A percentile compares a stretch with the other conserved stretches of the same genome.
Conservation (phyloP, 2,888 invertebrate species). For the Vanessa cardui region DNA sequence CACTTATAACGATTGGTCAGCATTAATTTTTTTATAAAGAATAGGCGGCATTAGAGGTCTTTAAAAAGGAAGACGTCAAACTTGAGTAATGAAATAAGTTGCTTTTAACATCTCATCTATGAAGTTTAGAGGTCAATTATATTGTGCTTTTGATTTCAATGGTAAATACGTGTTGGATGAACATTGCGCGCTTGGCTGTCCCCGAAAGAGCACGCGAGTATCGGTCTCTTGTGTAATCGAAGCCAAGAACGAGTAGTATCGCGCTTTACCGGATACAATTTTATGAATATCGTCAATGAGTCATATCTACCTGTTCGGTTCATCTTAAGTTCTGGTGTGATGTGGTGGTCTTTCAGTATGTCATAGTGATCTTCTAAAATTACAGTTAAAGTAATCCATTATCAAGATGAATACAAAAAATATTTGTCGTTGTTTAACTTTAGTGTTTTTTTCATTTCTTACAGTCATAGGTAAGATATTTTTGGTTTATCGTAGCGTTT, state of each 20-base stretch:
- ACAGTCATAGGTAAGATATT: slow-evolving; percentile 61
- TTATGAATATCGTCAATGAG: slow-evolving; percentile 56
- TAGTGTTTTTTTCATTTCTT: slow-evolving; percentile 57
- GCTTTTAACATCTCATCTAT: slow-evolving; percentile 31
- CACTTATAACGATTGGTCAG: no score
- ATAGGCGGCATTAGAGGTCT: no score
- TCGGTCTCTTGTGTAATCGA: slow-evolving; percentile 54
- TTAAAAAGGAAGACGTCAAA: not conserved
- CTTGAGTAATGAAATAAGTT: not conserved
- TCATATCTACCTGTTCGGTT: slow-evolving; percentile 56
- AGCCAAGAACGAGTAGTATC: slow-evolving; percentile 27
- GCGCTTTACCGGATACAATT: slow-evolving; percentile 23
- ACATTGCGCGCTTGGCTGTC: slow-evolving; percentile 70
- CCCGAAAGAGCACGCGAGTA: slow-evolving; percentile 67
- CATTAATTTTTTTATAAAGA: no score
- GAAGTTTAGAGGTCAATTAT: slow-evolving; percentile 56
- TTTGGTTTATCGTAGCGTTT: not conserved
- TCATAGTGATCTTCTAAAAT: slow-evolving; percentile 55
- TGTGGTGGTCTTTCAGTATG: slow-evolving; percentile 48
- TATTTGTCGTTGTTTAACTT: slow-evolving; percentile 52
- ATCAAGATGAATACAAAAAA: slow-evolving; percentile 59
- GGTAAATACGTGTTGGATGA: slow-evolving; percentile 48
- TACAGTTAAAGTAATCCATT: slow-evolving; percentile 43
- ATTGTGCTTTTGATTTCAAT: slow-evolving; percentile 44
- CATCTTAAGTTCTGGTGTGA: slow-evolving; percentile 25